Evolutionary conservation across 1,140 invertebrate genomes (phyloP).

Genomic region (Brachionus manjavacas): DNA sequence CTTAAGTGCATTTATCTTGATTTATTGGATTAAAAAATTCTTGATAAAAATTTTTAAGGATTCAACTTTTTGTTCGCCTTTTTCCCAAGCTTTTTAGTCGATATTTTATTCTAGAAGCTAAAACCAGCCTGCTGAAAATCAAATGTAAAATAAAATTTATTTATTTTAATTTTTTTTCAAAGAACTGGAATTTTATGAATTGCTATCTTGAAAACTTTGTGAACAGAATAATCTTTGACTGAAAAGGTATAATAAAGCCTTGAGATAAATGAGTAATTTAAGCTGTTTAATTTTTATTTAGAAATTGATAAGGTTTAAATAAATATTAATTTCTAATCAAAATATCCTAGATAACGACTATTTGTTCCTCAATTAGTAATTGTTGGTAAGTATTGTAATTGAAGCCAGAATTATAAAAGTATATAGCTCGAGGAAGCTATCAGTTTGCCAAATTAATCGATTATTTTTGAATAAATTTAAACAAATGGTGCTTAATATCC

Average conservation of each 20-base stretch:
- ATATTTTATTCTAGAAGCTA: too few species aligned
- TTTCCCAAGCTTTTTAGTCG: not conserved
- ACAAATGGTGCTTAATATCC: not conserved
- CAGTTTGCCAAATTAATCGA: not conserved
- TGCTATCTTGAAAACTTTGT: not conserved
- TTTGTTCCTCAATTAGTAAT: not conserved
- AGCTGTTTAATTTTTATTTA: not conserved
- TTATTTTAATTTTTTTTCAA: too few species aligned
- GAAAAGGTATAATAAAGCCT: not conserved
- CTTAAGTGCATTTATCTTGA: slow-evolving; percentile 11
- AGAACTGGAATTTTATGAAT: not conserved
- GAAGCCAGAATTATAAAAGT: not conserved
- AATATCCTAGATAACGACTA: not conserved
- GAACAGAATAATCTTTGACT: not conserved
- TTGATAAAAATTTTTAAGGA: not conserved
- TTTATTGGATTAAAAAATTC: slow-evolving; percentile 1
- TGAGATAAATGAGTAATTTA: not conserved
- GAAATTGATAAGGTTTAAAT: not conserved
- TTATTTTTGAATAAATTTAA: not conserved
- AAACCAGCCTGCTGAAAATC: too few species aligned
- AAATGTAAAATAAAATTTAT: too few species aligned
- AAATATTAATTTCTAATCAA: not conserved
- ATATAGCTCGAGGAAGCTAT: not conserved
- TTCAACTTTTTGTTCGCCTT: not conserved
- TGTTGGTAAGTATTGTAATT: not conserved